Conservation (phyloP, 2,113 vertebrate genomes). For the Sinocyclocheilus anophthalmus region DNA sequence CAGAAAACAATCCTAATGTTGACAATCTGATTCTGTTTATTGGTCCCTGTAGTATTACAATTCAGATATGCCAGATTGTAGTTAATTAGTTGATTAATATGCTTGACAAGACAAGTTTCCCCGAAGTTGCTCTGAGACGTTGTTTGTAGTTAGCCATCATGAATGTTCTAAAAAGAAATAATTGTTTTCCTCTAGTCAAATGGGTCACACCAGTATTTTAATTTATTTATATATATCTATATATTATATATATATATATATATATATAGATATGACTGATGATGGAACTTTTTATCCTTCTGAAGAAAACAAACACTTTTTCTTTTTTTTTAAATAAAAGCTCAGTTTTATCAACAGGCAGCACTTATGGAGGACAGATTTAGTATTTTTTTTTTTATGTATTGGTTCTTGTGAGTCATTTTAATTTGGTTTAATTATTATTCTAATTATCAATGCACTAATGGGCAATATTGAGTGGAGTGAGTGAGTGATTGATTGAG, state of each 20-base stretch:
- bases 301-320: not conserved
- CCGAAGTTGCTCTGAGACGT: not conserved
- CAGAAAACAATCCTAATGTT: not conserved
- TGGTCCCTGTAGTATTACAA: not conserved
- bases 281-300: not conserved
- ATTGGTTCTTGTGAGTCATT: not conserved
- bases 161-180: not conserved
- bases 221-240: no score
- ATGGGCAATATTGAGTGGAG: not conserved
- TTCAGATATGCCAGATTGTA: not conserved
- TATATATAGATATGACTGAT: no score
- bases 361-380: not conserved
- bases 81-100: not conserved
- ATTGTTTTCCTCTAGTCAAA: not conserved
- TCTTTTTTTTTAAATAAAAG: not conserved
- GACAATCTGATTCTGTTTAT: conserved; percentile 5
- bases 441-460: not conserved
- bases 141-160: not conserved
- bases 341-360: conserved; percentile 19
- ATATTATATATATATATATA: no score
- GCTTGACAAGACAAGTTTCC: not conserved
- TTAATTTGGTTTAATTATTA: not conserved
- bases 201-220: no score
- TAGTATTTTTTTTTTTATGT: no score
- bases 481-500: no score